Evolutionary conservation across 2,888 invertebrate species (phyloP).

Genomic region (Lycaena phlaeas): DNA sequence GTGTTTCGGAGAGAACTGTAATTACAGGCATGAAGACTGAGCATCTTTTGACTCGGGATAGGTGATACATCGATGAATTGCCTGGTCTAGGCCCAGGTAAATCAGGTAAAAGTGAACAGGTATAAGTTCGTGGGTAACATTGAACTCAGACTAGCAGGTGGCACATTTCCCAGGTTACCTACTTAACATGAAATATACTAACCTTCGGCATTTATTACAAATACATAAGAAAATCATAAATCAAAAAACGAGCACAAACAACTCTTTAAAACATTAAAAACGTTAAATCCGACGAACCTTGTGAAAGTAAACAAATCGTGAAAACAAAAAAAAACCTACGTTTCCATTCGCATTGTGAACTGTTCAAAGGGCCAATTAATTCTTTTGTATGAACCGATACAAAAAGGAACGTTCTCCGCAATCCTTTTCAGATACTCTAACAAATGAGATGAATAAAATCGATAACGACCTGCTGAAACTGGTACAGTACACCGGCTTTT

Average conservation of each 20-base stretch:
- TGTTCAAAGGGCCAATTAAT: constrained; percentile 8
- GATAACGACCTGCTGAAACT: constrained; percentile 3
- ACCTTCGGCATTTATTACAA: neutral
- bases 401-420: constrained; percentile 5
- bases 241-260: neutral
- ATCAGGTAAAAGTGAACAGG: too few relatives aligned
- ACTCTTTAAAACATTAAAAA: neutral
- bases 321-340: neutral
- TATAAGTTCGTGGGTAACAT: too few relatives aligned
- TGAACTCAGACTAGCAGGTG: too few relatives aligned
- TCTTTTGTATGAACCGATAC: constrained; percentile 7
- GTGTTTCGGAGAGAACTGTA: too few relatives aligned
- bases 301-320: neutral
- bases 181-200: too few relatives aligned
- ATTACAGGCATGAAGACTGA: too few relatives aligned
- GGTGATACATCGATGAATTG: too few relatives aligned
- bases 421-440: constrained; percentile 10
- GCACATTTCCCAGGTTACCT: too few relatives aligned
- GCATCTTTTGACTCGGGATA: too few relatives aligned
- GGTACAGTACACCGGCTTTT: neutral
- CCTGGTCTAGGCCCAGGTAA: too few relatives aligned
- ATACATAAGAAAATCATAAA: neutral
- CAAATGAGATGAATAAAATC: constrained; percentile 10
- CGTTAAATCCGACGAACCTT: neutral
- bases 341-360: neutral